Evolutionary conservation across 1,140 invertebrate species (phyloP).

Genomic region (Pantala flavescens): DNA sequence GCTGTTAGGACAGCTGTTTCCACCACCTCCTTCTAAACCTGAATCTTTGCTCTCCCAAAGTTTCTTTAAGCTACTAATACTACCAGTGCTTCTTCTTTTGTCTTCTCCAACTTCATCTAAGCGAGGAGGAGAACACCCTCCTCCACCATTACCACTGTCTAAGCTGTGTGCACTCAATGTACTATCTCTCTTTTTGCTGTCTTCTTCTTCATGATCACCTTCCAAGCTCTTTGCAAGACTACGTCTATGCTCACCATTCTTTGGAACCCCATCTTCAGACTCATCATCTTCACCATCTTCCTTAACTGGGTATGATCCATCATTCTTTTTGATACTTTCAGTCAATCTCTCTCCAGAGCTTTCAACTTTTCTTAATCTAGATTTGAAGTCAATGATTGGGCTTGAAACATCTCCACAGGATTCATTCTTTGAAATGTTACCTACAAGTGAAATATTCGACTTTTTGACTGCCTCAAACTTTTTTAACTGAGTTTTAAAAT

Average conservation of each 20-base stretch:
- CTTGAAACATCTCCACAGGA: slow-evolving; percentile 32
- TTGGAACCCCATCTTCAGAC: slow-evolving; percentile 26
- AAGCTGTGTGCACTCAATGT: slow-evolving; percentile 29
- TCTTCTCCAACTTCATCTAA: slow-evolving; percentile 42
- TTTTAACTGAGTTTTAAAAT: slow-evolving; percentile 52
- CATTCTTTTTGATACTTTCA: slow-evolving; percentile 19
- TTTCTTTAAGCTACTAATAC: slow-evolving; percentile 85
- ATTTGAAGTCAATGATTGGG: slow-evolving; percentile 73
- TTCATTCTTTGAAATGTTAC: slow-evolving; percentile 36
- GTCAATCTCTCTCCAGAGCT: slow-evolving; percentile 27
- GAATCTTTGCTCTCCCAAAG: slow-evolving; percentile 74
- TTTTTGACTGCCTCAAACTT: slow-evolving; percentile 52
- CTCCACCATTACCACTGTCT: slow-evolving; percentile 37
- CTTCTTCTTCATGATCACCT: slow-evolving; percentile 16
- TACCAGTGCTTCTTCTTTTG: slow-evolving; percentile 82
- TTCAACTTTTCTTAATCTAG: slow-evolving; percentile 71
- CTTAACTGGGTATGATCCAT: slow-evolving; percentile 21
- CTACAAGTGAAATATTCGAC: slow-evolving; percentile 32
- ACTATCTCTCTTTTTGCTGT: slow-evolving; percentile 32
- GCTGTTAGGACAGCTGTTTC: background rate
- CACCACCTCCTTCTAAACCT: slow-evolving; percentile 21
- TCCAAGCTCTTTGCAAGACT: slow-evolving; percentile 15
- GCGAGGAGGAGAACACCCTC: slow-evolving; percentile 34
- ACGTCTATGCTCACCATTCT: slow-evolving; percentile 18
- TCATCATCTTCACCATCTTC: slow-evolving; percentile 34